phyloP scores from a whole-genome alignment of 2,113 vertebrate species.

The Murina feae region DNA sequence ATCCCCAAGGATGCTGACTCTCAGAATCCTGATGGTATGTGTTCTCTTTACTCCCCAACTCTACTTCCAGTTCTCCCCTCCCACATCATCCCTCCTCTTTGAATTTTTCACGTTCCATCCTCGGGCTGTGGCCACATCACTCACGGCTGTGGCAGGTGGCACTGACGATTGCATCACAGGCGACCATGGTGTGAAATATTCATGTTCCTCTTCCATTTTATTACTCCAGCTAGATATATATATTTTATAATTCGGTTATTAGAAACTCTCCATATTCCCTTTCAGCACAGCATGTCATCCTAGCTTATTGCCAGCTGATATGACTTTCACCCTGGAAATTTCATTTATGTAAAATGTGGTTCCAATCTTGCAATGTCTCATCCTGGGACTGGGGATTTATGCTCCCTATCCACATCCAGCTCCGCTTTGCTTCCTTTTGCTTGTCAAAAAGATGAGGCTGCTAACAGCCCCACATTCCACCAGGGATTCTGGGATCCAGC shows the following conservation, averaged over 20 bases:
- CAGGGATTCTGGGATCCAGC: conserved; percentile 78
- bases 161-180: conserved; percentile 64
- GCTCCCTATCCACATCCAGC: conserved; percentile 53
- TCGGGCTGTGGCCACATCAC: conserved; percentile 42
- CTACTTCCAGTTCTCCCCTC: neutral
- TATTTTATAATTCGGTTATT: conserved; percentile 83
- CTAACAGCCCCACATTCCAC: conserved; percentile 66
- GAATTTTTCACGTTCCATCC: conserved; percentile 47
- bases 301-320: conserved; percentile 71
- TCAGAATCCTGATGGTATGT: conserved; percentile 95
- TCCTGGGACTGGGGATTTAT: conserved; percentile 64
- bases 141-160: conserved; percentile 65
- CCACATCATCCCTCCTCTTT: neutral
- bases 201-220: conserved; percentile 74
- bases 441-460: conserved; percentile 70
- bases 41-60: neutral
- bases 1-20: conserved; percentile 97
- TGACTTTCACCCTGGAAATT: conserved; percentile 65
- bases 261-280: conserved; percentile 71
- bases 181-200: conserved; percentile 78
- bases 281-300: conserved; percentile 73
- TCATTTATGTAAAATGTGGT: conserved; percentile 73
- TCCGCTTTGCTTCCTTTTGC: conserved; percentile 69
- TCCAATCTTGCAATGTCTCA: conserved; percentile 69
- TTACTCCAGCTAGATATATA: conserved; percentile 77